Percentiles rank a stretch among this genome's conserved stretches.
Conservation (phyloP, 2,113 vertebrate genomes). For the Pachypanchax playfairii region DNA sequence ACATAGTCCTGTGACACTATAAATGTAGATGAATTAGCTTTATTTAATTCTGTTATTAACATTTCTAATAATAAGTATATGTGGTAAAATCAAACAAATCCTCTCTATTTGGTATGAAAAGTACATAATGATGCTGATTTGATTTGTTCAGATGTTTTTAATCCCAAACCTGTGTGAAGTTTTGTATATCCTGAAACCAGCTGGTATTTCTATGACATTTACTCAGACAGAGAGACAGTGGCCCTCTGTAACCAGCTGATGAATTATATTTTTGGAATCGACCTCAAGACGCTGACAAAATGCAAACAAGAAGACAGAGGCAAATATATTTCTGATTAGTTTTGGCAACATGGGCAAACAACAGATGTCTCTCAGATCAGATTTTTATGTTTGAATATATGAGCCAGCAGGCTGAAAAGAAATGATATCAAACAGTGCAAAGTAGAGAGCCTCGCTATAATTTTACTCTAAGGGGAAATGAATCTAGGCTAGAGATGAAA, state of each 20-base stretch:
- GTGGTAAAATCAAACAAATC: too few species aligned
- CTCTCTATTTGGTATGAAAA: too few species aligned
- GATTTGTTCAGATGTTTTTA: constrained; percentile 11
- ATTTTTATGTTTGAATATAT: constrained; percentile 22
- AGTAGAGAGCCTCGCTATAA: constrained; percentile 10
- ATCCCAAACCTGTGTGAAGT: constrained; percentile 27
- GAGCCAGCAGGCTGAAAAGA: constrained; percentile 10
- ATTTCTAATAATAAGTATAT: too few species aligned
- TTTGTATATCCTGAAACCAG: constrained; percentile 13
- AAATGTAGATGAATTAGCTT: too few species aligned
- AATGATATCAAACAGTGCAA: constrained; percentile 28
- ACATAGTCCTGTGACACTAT: too few species aligned
- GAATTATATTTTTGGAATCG: constrained; percentile 43
- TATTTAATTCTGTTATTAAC: too few species aligned
- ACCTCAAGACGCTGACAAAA: constrained; percentile 29
- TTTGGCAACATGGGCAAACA: constrained; percentile 19
- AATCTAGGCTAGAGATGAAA: constrained; percentile 19
- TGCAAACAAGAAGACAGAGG: constrained; percentile 37
- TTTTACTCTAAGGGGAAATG: constrained; percentile 5
- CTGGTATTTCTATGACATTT: constrained; percentile 61
- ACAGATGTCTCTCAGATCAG: constrained; percentile 37
- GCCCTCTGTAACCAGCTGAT: constrained; percentile 26
- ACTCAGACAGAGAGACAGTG: constrained; percentile 29
- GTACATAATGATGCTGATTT: constrained; percentile 4
- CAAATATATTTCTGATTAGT: constrained; percentile 49